Conservation (phyloP, 2,113 vertebrate species). For the Forbesichthys agassizii region DNA sequence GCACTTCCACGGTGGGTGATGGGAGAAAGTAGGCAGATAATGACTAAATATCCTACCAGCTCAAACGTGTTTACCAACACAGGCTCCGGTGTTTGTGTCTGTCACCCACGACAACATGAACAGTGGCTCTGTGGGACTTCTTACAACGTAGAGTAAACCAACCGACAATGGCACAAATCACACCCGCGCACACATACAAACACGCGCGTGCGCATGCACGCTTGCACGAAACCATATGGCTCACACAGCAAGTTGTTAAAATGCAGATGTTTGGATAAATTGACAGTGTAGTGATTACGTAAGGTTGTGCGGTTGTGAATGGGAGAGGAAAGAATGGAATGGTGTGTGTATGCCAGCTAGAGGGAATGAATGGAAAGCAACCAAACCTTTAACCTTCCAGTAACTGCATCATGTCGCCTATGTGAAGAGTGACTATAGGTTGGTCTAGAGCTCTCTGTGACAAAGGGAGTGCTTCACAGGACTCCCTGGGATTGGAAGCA, state of each 20-base stretch:
- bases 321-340: not conserved
- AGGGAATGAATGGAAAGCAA: too few relatives aligned
- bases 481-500: too few relatives aligned
- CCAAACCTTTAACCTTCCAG: too few relatives aligned
- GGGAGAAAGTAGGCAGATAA: too few relatives aligned
- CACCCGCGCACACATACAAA: not conserved
- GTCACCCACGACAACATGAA: conserved; percentile 52
- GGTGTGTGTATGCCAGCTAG: not conserved
- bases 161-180: conserved; percentile 1
- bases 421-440: too few relatives aligned
- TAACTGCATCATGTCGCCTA: not conserved
- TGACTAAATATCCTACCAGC: conserved; percentile 39
- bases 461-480: too few relatives aligned
- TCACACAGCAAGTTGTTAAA: not conserved
- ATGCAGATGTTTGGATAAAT: conserved; percentile 3
- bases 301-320: not conserved
- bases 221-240: not conserved
- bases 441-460: too few relatives aligned
- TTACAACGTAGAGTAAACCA: conserved; percentile 26
- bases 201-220: not conserved
- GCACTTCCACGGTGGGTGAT: too few relatives aligned
- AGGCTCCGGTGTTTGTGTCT: conserved; percentile 29
- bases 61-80: conserved; percentile 47
- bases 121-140: not conserved
- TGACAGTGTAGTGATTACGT: not conserved